Evolutionary conservation across 2,888 invertebrate genomes (phyloP), one percentile per base, ranked within the genome.

Genomic region (Ptychoptera contaminata): DNA sequence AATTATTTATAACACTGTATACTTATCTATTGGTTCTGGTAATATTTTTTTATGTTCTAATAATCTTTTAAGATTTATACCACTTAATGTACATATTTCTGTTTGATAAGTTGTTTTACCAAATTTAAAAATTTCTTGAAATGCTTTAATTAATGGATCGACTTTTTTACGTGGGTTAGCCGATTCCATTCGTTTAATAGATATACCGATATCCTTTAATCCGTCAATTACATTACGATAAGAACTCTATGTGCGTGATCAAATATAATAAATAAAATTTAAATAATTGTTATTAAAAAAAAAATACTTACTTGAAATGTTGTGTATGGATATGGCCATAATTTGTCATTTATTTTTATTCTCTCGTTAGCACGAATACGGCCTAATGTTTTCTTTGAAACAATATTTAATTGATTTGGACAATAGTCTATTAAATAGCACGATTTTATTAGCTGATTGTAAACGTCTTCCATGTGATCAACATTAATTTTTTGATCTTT

Each of bases 51-150:
- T 36, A 5, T 36, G 11, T 12, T 36, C 8, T 36, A 11, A 36
- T 36, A 12, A 12, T 8, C 12, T 12, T 15, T 37, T 55, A 16
- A 4, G 53, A 58, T 6, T 57, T 54, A 10, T 50, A 40, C 7
- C 23, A 23, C 23, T 23, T 23, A 23, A 23, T 23, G 23, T 23
- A 14, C 61, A 60, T 2, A 58, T 44, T 5, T 54, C 52, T 15
- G 51, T 53, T 35, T 52, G 52, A 46, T 63, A 63, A 8, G 55
- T 55, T 37, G 50, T 48, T 10, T 49, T 37, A n/a, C 50, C 51
- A 15, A 54, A 55, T 49, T 51, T 51, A 16, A 52, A 53, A 2
- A 58, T 50, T 45, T 54, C 54, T 2, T 53, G 51, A 46, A 59
- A 49, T 31, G 52, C 54, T 4, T 50, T 36, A 5, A 12, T 36